A percentile compares a stretch with the other conserved stretches of the same genome.
phyloP scores from a whole-genome alignment of 2,888 invertebrate species.

The Nomada ruficornis region DNA sequence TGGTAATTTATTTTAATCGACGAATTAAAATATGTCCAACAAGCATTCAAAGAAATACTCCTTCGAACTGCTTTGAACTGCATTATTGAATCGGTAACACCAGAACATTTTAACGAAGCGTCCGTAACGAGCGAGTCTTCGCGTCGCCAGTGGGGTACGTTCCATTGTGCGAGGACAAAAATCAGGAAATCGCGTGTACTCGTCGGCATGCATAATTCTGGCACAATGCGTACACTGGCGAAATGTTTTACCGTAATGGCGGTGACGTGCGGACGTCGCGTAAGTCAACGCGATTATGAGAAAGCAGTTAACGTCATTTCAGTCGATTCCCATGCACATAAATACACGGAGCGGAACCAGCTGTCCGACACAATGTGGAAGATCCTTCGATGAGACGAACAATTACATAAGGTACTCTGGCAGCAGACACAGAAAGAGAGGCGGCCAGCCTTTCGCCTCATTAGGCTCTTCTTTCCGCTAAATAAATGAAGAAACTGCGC shows the following conservation, averaged over 20 bases:
- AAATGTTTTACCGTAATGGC: slow-evolving; percentile 42
- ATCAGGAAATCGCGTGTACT: slow-evolving; percentile 22
- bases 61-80: too few species aligned
- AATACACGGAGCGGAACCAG: slow-evolving; percentile 59
- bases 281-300: slow-evolving; percentile 67
- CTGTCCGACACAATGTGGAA: slow-evolving; percentile 45
- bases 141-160: not conserved
- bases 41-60: too few species aligned
- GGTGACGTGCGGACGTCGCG: slow-evolving; percentile 37
- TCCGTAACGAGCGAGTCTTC: not conserved
- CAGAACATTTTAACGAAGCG: slow-evolving; percentile 4
- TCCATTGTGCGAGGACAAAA: slow-evolving; percentile 4
- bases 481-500: slow-evolving; percentile 41
- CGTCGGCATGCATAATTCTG: slow-evolving; percentile 19
- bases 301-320: slow-evolving; percentile 67
- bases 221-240: slow-evolving; percentile 35
- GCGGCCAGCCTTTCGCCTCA: slow-evolving; percentile 38
- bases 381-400: slow-evolving; percentile 50
- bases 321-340: slow-evolving; percentile 71
- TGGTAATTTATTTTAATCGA: too few species aligned
- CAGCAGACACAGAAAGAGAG: not conserved
- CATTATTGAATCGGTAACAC: not conserved
- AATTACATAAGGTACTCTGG: slow-evolving; percentile 57
- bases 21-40: too few species aligned
- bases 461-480: slow-evolving; percentile 50